Percentiles rank a stretch among this genome's conserved stretches.
These are phyloP conservation scores for Polypterus bichir DNA, from an alignment of 2,113 vertebrate species.

Conservation along the genomic window DNA sequence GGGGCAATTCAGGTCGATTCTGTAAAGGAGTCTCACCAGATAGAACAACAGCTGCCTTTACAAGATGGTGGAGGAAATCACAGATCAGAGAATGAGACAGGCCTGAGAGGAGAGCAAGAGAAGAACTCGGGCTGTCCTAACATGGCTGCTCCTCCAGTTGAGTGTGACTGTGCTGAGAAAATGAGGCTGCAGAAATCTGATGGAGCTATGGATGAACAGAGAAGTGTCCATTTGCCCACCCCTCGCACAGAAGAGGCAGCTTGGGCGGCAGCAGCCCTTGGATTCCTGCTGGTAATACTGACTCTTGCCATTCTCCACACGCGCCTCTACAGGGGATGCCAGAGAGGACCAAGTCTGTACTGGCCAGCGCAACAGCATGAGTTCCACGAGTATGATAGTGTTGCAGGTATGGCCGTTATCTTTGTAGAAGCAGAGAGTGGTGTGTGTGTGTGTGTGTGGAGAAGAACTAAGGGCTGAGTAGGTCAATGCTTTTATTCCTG, in stretches of 20 bases:
- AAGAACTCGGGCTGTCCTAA: neutral
- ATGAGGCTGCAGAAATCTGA: neutral
- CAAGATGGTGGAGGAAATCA: neutral
- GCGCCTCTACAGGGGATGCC: constrained; percentile 58
- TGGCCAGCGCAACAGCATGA: constrained; percentile 44
- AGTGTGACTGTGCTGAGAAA: constrained; percentile 3
- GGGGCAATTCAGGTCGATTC: no score
- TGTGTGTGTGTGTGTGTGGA: neutral
- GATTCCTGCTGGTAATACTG: constrained; percentile 66
- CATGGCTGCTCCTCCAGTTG: neutral
- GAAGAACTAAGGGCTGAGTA: neutral
- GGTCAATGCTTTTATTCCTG: constrained; percentile 8
- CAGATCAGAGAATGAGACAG: neutral
- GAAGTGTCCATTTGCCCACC: constrained; percentile 25
- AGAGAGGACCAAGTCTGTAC: constrained; percentile 61
- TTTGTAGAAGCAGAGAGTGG: neutral
- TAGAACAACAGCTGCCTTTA: neutral
- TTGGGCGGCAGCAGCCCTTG: constrained; percentile 72
- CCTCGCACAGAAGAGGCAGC: constrained; percentile 61
- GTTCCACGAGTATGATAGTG: constrained; percentile 43
- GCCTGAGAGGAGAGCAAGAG: constrained; percentile 19
- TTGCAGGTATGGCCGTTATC: constrained; percentile 33
- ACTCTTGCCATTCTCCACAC: constrained; percentile 53
- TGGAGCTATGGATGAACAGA: neutral
- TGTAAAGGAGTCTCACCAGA: no score